Evolutionary conservation across 2,797 vertebrate genomes (phyloP).

Genomic region (Linurgus olivaceus): DNA sequence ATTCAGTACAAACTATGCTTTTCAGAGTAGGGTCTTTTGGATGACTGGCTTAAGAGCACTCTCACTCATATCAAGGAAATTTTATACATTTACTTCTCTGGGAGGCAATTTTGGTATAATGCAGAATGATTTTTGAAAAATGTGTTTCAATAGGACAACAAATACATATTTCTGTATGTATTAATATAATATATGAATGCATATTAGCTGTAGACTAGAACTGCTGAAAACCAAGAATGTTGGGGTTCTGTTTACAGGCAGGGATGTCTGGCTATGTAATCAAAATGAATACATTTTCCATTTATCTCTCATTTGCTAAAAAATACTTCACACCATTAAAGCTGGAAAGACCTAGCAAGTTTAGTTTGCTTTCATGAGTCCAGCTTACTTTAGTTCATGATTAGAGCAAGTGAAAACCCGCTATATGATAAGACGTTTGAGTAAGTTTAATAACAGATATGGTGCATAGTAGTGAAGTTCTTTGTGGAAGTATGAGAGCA

Average conservation of each 20-base stretch:
- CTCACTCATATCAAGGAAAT: not conserved
- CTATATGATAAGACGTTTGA: not conserved
- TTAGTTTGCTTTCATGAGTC: not conserved
- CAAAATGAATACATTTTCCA: not conserved
- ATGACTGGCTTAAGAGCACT: not conserved
- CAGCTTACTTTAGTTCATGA: not conserved
- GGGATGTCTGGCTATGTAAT: not conserved
- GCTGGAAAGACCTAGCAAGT: not conserved
- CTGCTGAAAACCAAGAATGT: not conserved
- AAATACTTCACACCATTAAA: not conserved
- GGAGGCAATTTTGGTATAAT: not conserved
- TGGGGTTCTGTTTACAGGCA: not conserved
- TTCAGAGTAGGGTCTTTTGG: not conserved
- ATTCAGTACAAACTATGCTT: not conserved
- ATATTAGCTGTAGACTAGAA: not conserved
- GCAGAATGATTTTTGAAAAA: not conserved
- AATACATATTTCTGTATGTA: not conserved
- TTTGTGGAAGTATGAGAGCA: not conserved
- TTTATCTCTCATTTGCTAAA: not conserved
- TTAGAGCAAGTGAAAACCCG: not conserved
- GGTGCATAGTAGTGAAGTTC: not conserved
- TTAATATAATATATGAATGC: not conserved
- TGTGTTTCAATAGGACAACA: not conserved
- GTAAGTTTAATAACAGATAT: not conserved
- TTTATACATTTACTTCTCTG: not conserved